phyloP scores from a whole-genome alignment of 2,888 invertebrate species.

The Himalopsyche anomala region DNA sequence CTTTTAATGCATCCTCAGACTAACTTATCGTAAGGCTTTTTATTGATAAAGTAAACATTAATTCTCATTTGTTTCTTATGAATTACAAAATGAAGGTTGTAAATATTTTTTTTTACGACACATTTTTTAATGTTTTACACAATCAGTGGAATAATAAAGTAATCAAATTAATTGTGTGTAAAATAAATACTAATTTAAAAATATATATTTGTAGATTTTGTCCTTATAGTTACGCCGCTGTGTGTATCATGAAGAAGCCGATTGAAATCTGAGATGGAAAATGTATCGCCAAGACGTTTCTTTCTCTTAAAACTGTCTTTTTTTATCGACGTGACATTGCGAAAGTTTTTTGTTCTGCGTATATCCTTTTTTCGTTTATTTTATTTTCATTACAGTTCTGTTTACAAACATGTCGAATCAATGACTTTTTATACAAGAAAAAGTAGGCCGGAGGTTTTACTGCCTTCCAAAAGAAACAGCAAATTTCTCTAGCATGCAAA shows the following conservation, averaged over 20 bases:
- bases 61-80: no score
- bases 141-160: no score
- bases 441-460: slow-evolving; percentile 20
- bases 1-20: no score
- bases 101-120: no score
- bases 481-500: slow-evolving; percentile 30
- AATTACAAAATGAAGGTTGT: no score
- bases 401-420: slow-evolving; percentile 37
- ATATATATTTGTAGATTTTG: no score
- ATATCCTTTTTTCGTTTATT: slow-evolving; percentile 44
- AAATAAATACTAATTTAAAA: no score
- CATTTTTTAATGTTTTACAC: no score
- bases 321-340: slow-evolving; percentile 41
- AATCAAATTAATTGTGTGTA: no score
- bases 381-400: slow-evolving; percentile 42
- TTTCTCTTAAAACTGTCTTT: slow-evolving; percentile 41
- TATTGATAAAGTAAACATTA: no score
- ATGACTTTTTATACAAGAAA: slow-evolving; percentile 29
- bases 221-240: background rate
- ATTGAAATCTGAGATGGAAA: slow-evolving; percentile 40
- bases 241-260: slow-evolving; percentile 2
- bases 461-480: slow-evolving; percentile 20
- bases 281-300: slow-evolving; percentile 3
- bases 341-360: slow-evolving; percentile 11
- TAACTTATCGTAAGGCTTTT: no score